Base-by-base conservation (phyloP, 2,113 vertebrate genomes). In the Leiothrix lutea region DNA sequence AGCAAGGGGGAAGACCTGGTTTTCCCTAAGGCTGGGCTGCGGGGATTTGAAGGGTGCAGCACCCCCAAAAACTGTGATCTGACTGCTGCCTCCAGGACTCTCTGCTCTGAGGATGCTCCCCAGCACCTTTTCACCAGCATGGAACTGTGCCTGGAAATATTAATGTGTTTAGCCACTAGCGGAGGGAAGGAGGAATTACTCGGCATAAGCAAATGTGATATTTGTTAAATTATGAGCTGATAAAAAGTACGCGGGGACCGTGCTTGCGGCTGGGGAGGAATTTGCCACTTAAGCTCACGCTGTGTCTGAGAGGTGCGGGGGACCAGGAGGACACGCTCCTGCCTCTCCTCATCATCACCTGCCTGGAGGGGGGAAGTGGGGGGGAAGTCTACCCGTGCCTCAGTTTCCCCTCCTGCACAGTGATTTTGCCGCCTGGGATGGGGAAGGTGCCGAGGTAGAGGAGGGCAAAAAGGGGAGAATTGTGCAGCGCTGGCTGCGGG, bases 171-270 rank as follows among this genome's bases (percentile, higher is more conserved):
- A 91, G 88, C 94, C 80, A 35, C 96, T 83, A 92, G 95, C 11
- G 83, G 96, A 75, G 95, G 91, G 81, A 91, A 96, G 80, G 91
- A 69, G 95, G 77, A 91, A 94, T 71, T 92, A 19, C 92, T 10
- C 28, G 91, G 91, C 90, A 81, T 88, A 96, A 88, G 86, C 81
- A 96, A 91, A 95, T 61, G 95, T 22, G 72, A 45, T 89, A 75
- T 89, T 94, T 93, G 93, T 87, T 79, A 80, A 95, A 91, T 95
- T 92, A 94, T n/a, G 89, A 93, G 95, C 90, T 92, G 92, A 88
- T 86, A 88, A 93, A 95, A 95, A 94, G 50, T 86, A 54, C 18
- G 23, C 4, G 71, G 80, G 90, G 86, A 87, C 78, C 6, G 51
- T 33, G 78, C 79, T 70, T 2, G 33, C 17, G 19, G 44, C 69